phyloP scores from a whole-genome alignment of 2,888 invertebrate species.

The Rutpela maculata region DNA sequence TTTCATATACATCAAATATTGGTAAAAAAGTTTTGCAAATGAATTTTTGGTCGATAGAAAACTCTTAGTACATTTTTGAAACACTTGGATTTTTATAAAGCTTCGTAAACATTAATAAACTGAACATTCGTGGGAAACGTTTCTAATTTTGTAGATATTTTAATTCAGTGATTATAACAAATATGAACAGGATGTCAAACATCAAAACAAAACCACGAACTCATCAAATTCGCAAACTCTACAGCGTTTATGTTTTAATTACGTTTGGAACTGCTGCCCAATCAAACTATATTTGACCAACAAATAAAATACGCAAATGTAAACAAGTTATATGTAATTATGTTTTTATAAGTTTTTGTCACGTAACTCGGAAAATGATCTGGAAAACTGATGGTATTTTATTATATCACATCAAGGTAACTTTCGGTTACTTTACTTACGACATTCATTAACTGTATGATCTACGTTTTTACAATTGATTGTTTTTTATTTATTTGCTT shows the following conservation, averaged over 20 bases:
- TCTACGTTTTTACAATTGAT: too few relatives aligned
- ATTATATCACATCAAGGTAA: background rate
- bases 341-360: background rate
- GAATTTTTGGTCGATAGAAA: too few relatives aligned
- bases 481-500: too few relatives aligned
- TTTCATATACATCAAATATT: too few relatives aligned
- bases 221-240: background rate
- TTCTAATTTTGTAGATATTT: background rate
- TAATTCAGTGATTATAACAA: background rate
- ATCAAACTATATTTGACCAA: background rate
- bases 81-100: too few relatives aligned
- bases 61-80: too few relatives aligned
- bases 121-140: too few relatives aligned
- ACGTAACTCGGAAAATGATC: background rate
- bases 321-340: background rate
- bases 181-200: background rate
- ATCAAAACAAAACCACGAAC: too few relatives aligned
- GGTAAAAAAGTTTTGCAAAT: too few relatives aligned
- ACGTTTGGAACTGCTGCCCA: background rate
- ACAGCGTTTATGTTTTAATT: background rate
- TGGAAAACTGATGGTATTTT: background rate
- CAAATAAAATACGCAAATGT: background rate
- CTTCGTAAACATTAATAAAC: too few relatives aligned
- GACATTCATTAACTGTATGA: background rate
- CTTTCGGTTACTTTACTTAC: background rate